phyloP scores from a whole-genome alignment of 2,888 invertebrate species.

The Ceratothoa steindachneri region DNA sequence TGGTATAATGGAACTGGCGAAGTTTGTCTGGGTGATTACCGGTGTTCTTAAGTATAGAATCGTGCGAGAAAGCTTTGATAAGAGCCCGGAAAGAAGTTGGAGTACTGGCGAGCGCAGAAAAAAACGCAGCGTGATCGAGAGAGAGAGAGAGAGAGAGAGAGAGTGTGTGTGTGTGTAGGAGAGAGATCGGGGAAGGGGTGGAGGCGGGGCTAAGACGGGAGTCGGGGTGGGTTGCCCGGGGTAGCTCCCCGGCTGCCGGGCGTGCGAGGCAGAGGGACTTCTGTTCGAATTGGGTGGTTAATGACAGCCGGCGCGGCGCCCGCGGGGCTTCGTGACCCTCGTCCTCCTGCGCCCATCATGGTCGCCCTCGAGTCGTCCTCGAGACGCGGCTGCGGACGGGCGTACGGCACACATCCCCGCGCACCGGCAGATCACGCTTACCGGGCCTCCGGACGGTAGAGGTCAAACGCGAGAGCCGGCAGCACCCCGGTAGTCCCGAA shows the following conservation, averaged over 20 bases:
- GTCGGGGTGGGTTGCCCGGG: too few species aligned
- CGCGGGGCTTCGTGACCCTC: not conserved
- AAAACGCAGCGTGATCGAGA: not conserved
- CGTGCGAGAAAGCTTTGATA: not conserved
- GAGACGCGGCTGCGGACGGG: not conserved
- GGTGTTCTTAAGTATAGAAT: not conserved
- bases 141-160: not conserved
- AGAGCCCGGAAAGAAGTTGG: not conserved
- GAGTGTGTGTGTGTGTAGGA: too few species aligned
- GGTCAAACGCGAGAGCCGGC: not conserved
- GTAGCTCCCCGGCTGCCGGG: not conserved
- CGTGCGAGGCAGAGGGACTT: not conserved
- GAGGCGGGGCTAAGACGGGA: too few species aligned
- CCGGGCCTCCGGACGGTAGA: not conserved
- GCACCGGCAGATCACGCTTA: not conserved
- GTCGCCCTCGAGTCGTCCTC: not conserved
- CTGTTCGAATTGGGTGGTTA: not conserved
- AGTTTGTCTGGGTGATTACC: not conserved
- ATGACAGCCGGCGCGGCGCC: not conserved
- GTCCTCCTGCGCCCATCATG: not conserved
- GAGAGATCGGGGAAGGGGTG: too few species aligned
- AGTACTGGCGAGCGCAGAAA: too few species aligned
- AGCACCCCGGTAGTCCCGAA: not conserved
- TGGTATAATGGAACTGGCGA: too few species aligned
- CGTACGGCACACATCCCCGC: not conserved